Percentiles rank a stretch among this genome's conserved stretches.
Evolutionary conservation across 2,113 vertebrate genomes (phyloP).

Genomic region (Cacatua alba): DNA sequence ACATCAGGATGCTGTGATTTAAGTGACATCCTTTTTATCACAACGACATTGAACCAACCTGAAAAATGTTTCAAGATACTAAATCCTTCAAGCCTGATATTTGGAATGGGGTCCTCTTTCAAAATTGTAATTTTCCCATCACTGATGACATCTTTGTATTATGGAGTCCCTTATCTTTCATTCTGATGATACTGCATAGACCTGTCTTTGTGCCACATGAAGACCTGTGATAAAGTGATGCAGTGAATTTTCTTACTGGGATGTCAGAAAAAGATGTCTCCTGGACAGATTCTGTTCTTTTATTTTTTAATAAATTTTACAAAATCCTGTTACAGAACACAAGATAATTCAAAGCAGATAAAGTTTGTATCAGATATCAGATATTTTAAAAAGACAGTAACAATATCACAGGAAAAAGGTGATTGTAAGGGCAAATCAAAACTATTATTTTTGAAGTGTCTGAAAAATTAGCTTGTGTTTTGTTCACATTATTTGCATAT

Average conservation of each 20-base stretch:
- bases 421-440: background rate
- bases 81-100: slow-evolving; percentile 63
- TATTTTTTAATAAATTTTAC: background rate
- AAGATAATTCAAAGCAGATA: background rate
- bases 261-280: slow-evolving; percentile 1
- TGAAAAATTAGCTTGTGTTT: background rate
- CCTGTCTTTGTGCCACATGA: slow-evolving; percentile 28
- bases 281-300: background rate
- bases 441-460: background rate
- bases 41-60: slow-evolving; percentile 42
- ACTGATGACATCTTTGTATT: slow-evolving; percentile 48
- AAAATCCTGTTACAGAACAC: background rate
- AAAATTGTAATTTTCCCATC: slow-evolving; percentile 47
- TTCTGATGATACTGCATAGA: slow-evolving; percentile 39
- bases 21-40: slow-evolving; percentile 53
- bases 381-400: slow-evolving; percentile 10
- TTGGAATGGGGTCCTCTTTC: slow-evolving; percentile 52
- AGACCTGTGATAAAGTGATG: slow-evolving; percentile 47
- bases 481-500: background rate
- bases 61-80: slow-evolving; percentile 61
- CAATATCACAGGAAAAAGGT: background rate
- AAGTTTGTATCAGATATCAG: background rate
- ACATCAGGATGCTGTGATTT: slow-evolving; percentile 45
- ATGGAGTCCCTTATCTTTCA: slow-evolving; percentile 49
- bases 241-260: slow-evolving; percentile 38